Evolutionary conservation across 2,113 vertebrate genomes (phyloP), one percentile per base, ranked within the genome.

Genomic region (Rhynchomys soricoides): DNA sequence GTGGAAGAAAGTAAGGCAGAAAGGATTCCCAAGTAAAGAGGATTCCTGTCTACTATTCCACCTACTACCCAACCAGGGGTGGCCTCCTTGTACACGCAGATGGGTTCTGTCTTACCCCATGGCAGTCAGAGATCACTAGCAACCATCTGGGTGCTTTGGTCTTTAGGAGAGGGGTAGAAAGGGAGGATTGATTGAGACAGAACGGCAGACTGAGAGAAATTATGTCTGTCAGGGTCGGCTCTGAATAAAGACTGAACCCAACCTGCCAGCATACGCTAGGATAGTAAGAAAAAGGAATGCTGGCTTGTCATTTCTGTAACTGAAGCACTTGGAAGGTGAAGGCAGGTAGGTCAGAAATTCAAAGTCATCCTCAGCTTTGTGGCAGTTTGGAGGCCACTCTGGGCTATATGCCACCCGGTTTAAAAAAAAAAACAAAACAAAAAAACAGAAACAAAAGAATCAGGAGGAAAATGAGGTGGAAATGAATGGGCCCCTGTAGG

Each of bases 381-480:
- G 34, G 37, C 66, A 55, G 31, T 40, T 71, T 88, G 48, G 66
- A 88, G 37, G 52, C 70, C 26, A 43, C 40, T 57, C 37, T 74
- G 45, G 66, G 85, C 45, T 70, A 17, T 73, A 43, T 57, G 52
- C 37, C 37, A 52, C 86, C 86, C 17, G 29, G 50, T 88, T 70
- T 88, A 13, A 37, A 70, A 66, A 29, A 50, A 70, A 37, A 88
- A 57, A 89, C 48, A 89, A 74, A 71, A 55, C n/a, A n/a, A n/a
- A n/a, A 66, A 29, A 50, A 50, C 15, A 70, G 50, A 88, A 57
- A 89, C 48, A 89, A 74, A 71, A 55, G 86, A 89, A 43, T 29
- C 43, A 16, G 64, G 93, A 93, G 59, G 95, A 96, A 97, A 96
- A 94, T 62, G 95, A 43, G 83, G 95, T 95, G 97, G 98, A 98